phyloP scores from a whole-genome alignment of 1,140 invertebrate species.

The Plutomurus gul region DNA sequence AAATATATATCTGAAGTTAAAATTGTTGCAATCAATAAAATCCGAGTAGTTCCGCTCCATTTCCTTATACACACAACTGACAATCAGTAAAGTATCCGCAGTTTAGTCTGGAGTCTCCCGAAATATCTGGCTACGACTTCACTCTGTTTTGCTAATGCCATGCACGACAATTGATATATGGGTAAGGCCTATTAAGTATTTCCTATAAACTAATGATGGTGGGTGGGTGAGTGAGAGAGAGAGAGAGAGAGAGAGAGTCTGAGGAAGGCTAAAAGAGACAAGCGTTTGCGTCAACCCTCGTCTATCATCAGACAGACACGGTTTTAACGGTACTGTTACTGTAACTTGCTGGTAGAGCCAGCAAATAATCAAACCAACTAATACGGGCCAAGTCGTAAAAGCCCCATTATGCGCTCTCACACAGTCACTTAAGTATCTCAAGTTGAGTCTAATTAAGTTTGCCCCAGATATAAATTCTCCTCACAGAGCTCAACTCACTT shows the following conservation, averaged over 20 bases:
- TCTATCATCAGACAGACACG: slow-evolving; percentile 1
- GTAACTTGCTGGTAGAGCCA: too few relatives aligned
- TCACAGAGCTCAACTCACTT: neutral
- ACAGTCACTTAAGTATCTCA: slow-evolving; percentile 10
- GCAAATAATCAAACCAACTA: neutral
- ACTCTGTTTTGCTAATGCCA: too few relatives aligned
- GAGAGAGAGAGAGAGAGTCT: neutral
- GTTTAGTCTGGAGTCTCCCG: too few relatives aligned
- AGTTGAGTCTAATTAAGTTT: slow-evolving; percentile 35
- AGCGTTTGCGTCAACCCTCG: neutral
- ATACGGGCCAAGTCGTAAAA: slow-evolving; percentile 30
- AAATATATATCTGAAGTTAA: neutral
- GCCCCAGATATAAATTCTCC: slow-evolving; percentile 15
- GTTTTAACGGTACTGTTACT: too few relatives aligned
- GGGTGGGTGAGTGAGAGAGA: neutral
- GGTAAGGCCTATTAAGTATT: neutral
- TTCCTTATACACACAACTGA: neutral
- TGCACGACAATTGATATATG: neutral
- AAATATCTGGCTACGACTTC: neutral
- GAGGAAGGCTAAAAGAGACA: neutral
- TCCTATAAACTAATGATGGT: slow-evolving; percentile 16
- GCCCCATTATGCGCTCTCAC: slow-evolving; percentile 32
- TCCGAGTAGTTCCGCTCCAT: neutral
- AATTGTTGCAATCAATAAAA: neutral
- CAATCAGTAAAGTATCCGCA: too few relatives aligned